Evolutionary conservation across 2,797 vertebrate species (phyloP), one percentile per base, ranked within the genome.

Genomic region (Sebastes taczanowskii): DNA sequence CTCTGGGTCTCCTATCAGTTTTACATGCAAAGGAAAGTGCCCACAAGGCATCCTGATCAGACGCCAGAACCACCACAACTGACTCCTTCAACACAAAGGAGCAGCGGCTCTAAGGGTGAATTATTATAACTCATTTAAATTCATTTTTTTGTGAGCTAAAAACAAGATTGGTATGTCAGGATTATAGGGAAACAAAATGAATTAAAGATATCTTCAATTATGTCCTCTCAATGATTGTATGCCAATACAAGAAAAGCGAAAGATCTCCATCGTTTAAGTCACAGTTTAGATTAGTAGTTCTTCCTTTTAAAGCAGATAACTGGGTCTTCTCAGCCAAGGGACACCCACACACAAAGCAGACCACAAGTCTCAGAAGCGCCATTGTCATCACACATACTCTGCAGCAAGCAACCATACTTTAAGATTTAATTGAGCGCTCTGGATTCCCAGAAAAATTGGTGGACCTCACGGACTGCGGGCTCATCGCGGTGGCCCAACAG

Each of bases 341-440:
- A 82, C 63, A 42, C 69, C 52, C 75, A 71, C 80, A 75, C 70
- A 69, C 59, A 65, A 73, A 81, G 38, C 49, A 56, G 59, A 64
- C 46, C 32, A 77, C 35, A 58, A 74, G 65, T 83, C 78, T 78
- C 71, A 32, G 63, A 32, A 59, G 73, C n/a, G 1, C 42, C 64
- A 29, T 29, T 84, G 77, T 85, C 68, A 46, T 79, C 76, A 46
- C 18, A 14, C 23, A 81, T 63, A 18, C 79, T 61, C 72, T 35
- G 68, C 80, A 83, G 77, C 53, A 78, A 53, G 60, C 49, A 78
- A 58, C 71, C 25, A 30, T 10, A 38, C 68, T 80, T 81, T 71
- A 46, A 82, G 63, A 77, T 82, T 81, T 86, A 71, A 87, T 80
- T 78, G 78, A 86, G 78, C 71, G 63, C 69, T 49, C 60, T 65